Conservation (phyloP, 2,113 vertebrate genomes). For the Chamaetylas fuelleborni region DNA sequence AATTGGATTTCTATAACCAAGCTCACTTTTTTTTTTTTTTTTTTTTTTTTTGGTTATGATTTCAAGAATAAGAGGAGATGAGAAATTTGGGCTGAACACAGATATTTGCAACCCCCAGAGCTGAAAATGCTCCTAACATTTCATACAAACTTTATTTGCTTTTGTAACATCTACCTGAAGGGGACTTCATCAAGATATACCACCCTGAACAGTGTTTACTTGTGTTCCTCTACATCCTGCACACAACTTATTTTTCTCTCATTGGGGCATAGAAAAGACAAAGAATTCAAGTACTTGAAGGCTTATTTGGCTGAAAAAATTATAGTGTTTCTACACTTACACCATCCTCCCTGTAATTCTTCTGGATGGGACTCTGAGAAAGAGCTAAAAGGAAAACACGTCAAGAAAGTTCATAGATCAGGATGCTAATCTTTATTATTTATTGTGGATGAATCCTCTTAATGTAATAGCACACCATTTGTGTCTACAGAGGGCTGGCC, state of each 20-base stretch:
- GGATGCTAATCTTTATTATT: neutral
- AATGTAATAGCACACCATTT: neutral
- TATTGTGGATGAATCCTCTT: neutral
- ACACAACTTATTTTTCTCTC: neutral
- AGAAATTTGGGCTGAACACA: neutral
- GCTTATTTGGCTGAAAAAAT: neutral
- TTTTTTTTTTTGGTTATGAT: neutral
- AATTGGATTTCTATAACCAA: neutral
- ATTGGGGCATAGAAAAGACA: neutral
- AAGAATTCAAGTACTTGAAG: neutral
- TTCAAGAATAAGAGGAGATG: neutral
- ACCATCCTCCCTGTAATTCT: neutral
- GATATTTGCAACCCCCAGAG: neutral
- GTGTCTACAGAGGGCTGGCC: neutral
- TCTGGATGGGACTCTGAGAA: neutral
- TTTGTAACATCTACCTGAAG: neutral
- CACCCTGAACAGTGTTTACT: neutral
- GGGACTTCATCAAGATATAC: neutral
- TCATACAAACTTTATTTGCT: neutral
- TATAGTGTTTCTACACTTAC: neutral
- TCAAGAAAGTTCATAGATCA: neutral
- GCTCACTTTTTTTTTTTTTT: no score
- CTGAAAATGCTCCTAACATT: neutral
- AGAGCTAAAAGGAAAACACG: neutral
- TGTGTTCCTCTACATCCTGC: neutral